phyloP scores from a whole-genome alignment of 2,113 vertebrate genomes.

The Micromys minutus region DNA sequence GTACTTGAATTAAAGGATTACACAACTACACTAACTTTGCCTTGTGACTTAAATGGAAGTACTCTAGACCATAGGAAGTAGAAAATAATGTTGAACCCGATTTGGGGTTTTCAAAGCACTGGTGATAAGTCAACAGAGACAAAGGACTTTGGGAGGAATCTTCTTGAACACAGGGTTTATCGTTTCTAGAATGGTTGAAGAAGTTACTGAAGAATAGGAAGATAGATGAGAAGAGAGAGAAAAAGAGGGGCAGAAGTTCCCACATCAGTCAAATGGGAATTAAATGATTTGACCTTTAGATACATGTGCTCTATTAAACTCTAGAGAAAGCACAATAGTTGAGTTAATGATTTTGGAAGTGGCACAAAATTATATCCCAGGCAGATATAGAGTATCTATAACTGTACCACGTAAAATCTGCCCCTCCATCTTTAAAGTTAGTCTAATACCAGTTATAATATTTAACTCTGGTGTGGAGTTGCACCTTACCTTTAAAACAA shows the following conservation, averaged over 20 bases:
- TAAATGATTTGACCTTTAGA: not conserved
- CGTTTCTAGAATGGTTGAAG: not conserved
- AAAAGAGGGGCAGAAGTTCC: not conserved
- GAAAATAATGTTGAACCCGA: not conserved
- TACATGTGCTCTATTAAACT: not conserved
- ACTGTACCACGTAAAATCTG: conserved; percentile 19
- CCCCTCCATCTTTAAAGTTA: not conserved
- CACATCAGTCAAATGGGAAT: not conserved
- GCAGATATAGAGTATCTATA: not conserved
- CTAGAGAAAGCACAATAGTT: not conserved
- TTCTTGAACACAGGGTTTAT: not conserved
- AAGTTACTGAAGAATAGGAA: not conserved
- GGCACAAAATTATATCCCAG: not conserved
- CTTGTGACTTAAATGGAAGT: not conserved
- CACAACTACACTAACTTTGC: not conserved
- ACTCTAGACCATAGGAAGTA: not conserved
- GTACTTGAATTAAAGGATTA: not conserved
- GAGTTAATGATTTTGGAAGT: not conserved
- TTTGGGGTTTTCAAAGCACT: conserved; percentile 5
- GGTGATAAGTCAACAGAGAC: not conserved
- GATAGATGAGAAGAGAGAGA: not conserved
- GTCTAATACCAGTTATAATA: not conserved
- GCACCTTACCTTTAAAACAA: conserved; percentile 2
- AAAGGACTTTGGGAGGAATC: not conserved
- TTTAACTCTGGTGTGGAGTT: not conserved